Percentiles rank a stretch among this genome's conserved stretches.
phyloP scores from a whole-genome alignment of 2,888 invertebrate genomes.

The Odontocerum albicorne region DNA sequence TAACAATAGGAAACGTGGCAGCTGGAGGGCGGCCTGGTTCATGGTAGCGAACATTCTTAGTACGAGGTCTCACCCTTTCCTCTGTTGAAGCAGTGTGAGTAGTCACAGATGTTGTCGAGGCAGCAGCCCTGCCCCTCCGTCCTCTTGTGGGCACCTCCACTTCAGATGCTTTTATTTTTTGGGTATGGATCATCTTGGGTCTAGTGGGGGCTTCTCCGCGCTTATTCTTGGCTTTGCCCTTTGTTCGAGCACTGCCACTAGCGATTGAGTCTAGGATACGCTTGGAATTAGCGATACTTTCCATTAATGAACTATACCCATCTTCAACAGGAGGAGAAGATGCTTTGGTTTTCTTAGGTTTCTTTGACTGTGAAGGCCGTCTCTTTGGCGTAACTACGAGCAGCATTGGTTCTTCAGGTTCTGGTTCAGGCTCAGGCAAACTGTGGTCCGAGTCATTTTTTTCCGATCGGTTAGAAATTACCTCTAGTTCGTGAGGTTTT shows the following conservation, averaged over 20 bases:
- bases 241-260: constrained; percentile 38
- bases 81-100: constrained; percentile 4
- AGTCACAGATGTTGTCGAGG: constrained; percentile 18
- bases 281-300: not conserved
- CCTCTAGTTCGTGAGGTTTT: constrained; percentile 63
- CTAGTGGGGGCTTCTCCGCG: constrained; percentile 51
- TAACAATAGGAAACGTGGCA: constrained; percentile 30
- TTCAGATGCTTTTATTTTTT: constrained; percentile 60
- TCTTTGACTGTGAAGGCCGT: constrained; percentile 18
- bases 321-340: constrained; percentile 13
- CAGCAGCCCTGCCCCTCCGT: constrained; percentile 56
- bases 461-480: constrained; percentile 46
- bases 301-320: constrained; percentile 1
- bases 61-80: constrained; percentile 56
- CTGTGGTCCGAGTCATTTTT: constrained; percentile 41
- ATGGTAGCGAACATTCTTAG: constrained; percentile 67
- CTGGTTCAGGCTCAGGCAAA: constrained; percentile 35
- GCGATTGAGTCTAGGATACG: constrained; percentile 9
- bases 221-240: constrained; percentile 38
- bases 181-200: constrained; percentile 79
- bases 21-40: constrained; percentile 30
- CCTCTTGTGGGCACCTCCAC: constrained; percentile 57
- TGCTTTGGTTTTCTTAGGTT: constrained; percentile 13
- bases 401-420: constrained; percentile 6
- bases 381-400: constrained; percentile 6